Percentiles rank a stretch among this genome's conserved stretches.
Evolutionary conservation across 2,888 invertebrate genomes (phyloP).

Genomic region (Hemistola chrysoprasaria): DNA sequence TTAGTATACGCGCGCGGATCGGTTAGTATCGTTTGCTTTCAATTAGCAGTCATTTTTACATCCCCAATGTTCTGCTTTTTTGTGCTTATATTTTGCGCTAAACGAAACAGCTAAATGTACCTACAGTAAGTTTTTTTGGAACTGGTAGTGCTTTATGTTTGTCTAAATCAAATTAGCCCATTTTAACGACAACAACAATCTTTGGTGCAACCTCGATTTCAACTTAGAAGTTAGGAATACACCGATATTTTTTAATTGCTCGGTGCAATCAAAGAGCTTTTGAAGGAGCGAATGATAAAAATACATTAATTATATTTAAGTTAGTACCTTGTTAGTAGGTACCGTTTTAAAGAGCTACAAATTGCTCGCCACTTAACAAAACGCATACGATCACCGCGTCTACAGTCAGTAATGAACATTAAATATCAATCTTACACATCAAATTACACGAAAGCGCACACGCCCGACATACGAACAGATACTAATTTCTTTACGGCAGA

Average conservation of each 20-base stretch:
- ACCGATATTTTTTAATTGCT: too few relatives aligned
- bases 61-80: not conserved
- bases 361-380: slow-evolving; percentile 26
- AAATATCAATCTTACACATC: slow-evolving; percentile 30
- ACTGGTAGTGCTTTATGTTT: too few relatives aligned
- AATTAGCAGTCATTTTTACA: slow-evolving; percentile 14
- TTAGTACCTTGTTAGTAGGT: slow-evolving; percentile 21
- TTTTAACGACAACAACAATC: too few relatives aligned
- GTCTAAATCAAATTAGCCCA: too few relatives aligned
- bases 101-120: not conserved
- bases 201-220: too few relatives aligned
- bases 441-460: slow-evolving; percentile 28
- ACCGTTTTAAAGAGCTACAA: slow-evolving; percentile 24
- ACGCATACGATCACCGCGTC: slow-evolving; percentile 15
- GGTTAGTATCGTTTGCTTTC: slow-evolving; percentile 22
- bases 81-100: not conserved
- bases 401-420: slow-evolving; percentile 24
- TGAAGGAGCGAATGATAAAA: slow-evolving; percentile 1
- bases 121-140: too few relatives aligned
- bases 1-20: slow-evolving; percentile 43
- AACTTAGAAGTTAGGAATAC: too few relatives aligned
- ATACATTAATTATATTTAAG: slow-evolving; percentile 16
- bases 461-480: slow-evolving; percentile 22
- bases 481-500: slow-evolving; percentile 30
- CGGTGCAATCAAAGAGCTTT: too few relatives aligned